A percentile compares a stretch with the other conserved stretches of the same genome.
Conservation (phyloP, 1,140 invertebrate species). For the Megalopta genalis region DNA sequence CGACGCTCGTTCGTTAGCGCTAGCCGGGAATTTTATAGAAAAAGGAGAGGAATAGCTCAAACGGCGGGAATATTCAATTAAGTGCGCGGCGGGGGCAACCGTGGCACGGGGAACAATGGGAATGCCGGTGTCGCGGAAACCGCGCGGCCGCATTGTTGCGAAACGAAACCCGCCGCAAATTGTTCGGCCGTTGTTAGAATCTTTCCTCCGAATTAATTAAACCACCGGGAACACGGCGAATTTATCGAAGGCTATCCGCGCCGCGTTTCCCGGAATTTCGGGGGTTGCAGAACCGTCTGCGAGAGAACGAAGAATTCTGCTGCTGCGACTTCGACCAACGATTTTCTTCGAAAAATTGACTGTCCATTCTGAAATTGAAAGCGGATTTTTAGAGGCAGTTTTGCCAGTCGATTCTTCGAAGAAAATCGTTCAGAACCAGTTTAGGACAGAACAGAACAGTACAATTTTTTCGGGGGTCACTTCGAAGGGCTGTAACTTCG, state of each 20-base stretch:
- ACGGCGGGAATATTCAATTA: constrained; percentile 12
- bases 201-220: constrained; percentile 34
- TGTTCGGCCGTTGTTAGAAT: neutral
- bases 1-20: neutral
- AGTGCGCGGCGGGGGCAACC: neutral
- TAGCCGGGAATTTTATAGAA: neutral
- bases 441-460: too few species aligned
- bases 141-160: neutral
- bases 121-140: neutral
- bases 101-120: constrained; percentile 1
- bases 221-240: neutral
- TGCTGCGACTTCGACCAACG: too few species aligned
- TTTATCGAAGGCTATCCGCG: neutral
- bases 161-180: constrained; percentile 10
- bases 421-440: too few species aligned
- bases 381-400: too few species aligned
- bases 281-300: too few species aligned
- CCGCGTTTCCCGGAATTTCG: neutral
- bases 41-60: neutral
- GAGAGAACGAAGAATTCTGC: neutral
- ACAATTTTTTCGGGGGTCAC: too few species aligned
- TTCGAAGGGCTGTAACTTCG: too few species aligned
- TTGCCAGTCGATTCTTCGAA: too few species aligned
- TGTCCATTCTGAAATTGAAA: too few species aligned
- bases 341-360: too few species aligned